These are phyloP conservation scores for Copidosoma aretas DNA, from an alignment of 2,888 invertebrate species.

Conservation along the genomic window DNA sequence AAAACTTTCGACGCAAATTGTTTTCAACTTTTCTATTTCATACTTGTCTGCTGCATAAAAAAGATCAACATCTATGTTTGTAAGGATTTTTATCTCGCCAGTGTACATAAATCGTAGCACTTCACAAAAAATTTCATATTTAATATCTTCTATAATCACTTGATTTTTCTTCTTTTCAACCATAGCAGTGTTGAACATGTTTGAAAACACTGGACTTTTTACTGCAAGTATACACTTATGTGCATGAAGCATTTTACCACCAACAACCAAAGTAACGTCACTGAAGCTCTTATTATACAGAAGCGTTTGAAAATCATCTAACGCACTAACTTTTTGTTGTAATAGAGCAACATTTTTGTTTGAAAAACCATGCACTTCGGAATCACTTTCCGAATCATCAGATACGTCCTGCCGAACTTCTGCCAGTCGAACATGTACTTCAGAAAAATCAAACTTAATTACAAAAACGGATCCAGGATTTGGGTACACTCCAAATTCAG, in stretches of 20 bases:
- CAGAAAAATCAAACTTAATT: too few species aligned
- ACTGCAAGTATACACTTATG: conserved; percentile 14
- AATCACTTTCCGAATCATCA: too few species aligned
- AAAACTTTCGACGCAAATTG: background rate
- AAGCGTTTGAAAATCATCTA: background rate
- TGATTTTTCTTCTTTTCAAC: background rate
- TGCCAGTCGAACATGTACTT: too few species aligned
- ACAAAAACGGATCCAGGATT: too few species aligned
- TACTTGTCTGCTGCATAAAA: conserved; percentile 15
- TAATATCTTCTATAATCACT: conserved; percentile 10
- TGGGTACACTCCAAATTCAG: too few species aligned
- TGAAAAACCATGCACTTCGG: too few species aligned
- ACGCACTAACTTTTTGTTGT: too few species aligned
- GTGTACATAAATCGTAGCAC: conserved; percentile 16
- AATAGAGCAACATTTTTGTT: too few species aligned
- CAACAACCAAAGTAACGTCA: conserved; percentile 9
- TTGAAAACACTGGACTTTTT: conserved; percentile 18
- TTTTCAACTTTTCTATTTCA: conserved; percentile 12
- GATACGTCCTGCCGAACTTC: too few species aligned
- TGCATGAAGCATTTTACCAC: background rate
- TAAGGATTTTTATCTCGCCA: background rate
- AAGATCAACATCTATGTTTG: background rate
- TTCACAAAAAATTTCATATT: background rate
- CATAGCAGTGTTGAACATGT: conserved; percentile 23
- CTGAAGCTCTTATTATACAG: background rate